Evolutionary conservation across 2,113 vertebrate genomes (phyloP), one percentile per base, ranked within the genome.

Genomic region (Chunga burmeisteri): DNA sequence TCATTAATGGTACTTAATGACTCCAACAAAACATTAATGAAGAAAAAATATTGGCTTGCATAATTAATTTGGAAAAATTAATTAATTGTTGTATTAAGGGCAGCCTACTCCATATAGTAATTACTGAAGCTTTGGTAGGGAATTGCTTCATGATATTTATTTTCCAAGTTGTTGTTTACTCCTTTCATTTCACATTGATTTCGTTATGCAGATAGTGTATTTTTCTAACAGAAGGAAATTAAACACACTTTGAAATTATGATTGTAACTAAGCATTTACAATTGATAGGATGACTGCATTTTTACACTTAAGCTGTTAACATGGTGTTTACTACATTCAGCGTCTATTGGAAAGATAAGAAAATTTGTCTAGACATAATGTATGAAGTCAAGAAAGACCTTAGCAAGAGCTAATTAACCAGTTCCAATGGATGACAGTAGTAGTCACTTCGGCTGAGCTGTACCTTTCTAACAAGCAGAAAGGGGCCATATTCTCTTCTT

Each of bases 31-130:
- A 96, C 86, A 95, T 97, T 97, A 98, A 98, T 97, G 96, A 97
- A 97, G 94, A 97, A 95, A 98, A 98, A 97, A 98, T 97, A 97
- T 96, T 97, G 94, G 87, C 89, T 94, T 98, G 94, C 94, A 96
- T 97, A 97, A 97, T 98, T 98, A 95, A 97, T 98, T 97, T 97
- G 88, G 89, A 98, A 98, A 97, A 98, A 96, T 95, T 98, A 98
- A 98, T 98, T 98, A 98, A 98, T 98, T 98, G 93, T 96, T 98
- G 59, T 98, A 97, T 97, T 98, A 98, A 97, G 97, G 93, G 85
- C 94, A 97, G 88, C 70, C 88, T 97, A 82, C 94, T 97, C 95
- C 88, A 93, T 93, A 92, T 55, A 96, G 89, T 98, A 98, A 97
- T 98, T 97, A 97, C 86, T 73, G 79, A 89, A 94, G 80, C 95